Conservation (phyloP, 2,888 invertebrate genomes). For the Oscheius sp. region DNA sequence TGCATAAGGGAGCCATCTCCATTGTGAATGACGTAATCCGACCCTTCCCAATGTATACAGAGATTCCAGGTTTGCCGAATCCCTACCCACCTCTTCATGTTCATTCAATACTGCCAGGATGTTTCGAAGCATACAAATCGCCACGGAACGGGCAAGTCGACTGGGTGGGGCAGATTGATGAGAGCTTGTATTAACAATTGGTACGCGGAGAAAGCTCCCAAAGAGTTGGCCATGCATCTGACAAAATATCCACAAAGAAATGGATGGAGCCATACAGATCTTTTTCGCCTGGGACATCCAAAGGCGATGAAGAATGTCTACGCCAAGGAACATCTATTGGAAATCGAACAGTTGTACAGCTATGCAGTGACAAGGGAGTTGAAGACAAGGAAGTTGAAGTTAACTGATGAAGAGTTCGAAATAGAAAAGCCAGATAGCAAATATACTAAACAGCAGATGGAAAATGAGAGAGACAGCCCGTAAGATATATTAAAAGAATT, state of each 20-base stretch:
- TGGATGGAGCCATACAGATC: slow-evolving; percentile 79
- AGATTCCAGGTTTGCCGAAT: slow-evolving; percentile 75
- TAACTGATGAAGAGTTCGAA: slow-evolving; percentile 17
- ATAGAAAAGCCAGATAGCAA: slow-evolving; percentile 26
- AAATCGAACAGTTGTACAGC: slow-evolving; percentile 58
- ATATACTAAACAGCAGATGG: slow-evolving; percentile 39
- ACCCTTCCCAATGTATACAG: too few relatives aligned
- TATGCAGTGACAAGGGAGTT: slow-evolving; percentile 53
- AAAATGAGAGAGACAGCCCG: slow-evolving; percentile 41
- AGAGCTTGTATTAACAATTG: slow-evolving; percentile 77
- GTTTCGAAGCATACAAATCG: slow-evolving; percentile 69
- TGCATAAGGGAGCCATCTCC: slow-evolving; percentile 49
- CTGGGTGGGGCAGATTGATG: slow-evolving; percentile 78
- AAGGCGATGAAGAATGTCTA: background rate
- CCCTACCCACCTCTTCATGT: slow-evolving; percentile 78
- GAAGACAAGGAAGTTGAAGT: slow-evolving; percentile 25
- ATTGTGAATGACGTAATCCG: slow-evolving; percentile 40
- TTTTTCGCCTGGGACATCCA: slow-evolving; percentile 74
- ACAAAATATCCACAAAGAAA: slow-evolving; percentile 77
- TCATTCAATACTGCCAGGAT: slow-evolving; percentile 76
- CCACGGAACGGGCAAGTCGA: slow-evolving; percentile 34
- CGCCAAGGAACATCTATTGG: slow-evolving; percentile 40
- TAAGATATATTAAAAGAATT: too few relatives aligned
- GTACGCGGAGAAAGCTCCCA: slow-evolving; percentile 75
- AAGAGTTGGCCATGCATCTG: slow-evolving; percentile 77